phyloP scores from a whole-genome alignment of 2,888 invertebrate genomes.

The Scaptomyza polygonia region DNA sequence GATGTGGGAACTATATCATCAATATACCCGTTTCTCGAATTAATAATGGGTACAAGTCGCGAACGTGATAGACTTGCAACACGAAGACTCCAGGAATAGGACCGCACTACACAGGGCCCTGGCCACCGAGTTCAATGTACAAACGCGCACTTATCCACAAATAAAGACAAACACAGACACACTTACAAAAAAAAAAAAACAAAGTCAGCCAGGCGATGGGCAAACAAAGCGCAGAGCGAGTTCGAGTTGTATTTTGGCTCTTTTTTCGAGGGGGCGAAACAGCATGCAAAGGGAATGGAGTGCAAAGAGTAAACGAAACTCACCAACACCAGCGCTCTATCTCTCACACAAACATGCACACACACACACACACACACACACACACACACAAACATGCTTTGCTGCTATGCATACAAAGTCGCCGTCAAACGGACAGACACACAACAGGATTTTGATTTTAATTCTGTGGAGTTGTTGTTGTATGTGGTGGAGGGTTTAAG shows the following conservation, averaged over 20 bases:
- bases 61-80: constrained; percentile 48
- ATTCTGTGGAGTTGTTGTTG: constrained; percentile 19
- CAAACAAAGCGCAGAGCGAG: constrained; percentile 72
- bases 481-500: not conserved
- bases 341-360: constrained; percentile 4
- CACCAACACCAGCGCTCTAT: constrained; percentile 37
- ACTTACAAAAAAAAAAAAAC: constrained; percentile 18
- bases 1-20: not conserved
- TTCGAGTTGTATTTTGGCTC: constrained; percentile 74
- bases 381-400: constrained; percentile 16
- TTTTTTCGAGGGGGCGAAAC: constrained; percentile 61
- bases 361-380: constrained; percentile 15
- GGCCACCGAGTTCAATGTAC: constrained; percentile 65
- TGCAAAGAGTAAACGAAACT: constrained; percentile 57
- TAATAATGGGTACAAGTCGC: constrained; percentile 10
- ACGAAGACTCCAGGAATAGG: constrained; percentile 55
- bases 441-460: constrained; percentile 71
- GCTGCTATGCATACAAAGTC: constrained; percentile 52
- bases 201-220: constrained; percentile 55
- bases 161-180: constrained; percentile 12
- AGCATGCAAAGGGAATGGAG: constrained; percentile 43
- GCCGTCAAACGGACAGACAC: constrained; percentile 42
- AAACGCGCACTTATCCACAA: constrained; percentile 50
- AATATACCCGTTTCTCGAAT: not conserved
- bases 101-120: constrained; percentile 32